Evolutionary conservation across 2,113 vertebrate species (phyloP).

Genomic region (Hiodon alosoides): DNA sequence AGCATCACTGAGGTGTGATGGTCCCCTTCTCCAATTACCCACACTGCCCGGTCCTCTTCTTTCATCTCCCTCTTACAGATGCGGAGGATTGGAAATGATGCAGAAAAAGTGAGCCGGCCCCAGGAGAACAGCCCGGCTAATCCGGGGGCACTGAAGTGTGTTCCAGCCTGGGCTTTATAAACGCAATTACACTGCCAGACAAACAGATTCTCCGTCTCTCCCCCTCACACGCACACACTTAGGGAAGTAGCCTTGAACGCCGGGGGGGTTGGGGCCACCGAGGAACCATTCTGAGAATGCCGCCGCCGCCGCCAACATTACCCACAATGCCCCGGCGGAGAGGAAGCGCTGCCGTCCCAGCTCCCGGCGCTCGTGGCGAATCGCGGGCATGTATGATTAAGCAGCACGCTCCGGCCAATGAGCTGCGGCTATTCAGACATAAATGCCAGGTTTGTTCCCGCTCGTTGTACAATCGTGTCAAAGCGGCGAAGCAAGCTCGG

Average conservation of each 20-base stretch:
- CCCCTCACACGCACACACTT: slow-evolving; percentile 26
- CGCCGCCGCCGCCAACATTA: not conserved
- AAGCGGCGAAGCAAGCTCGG: not conserved
- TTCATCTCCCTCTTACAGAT: slow-evolving; percentile 52
- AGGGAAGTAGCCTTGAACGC: not conserved
- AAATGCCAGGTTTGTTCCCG: not conserved
- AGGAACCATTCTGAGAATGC: not conserved
- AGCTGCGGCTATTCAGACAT: too few species aligned
- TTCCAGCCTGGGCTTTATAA: slow-evolving; percentile 42
- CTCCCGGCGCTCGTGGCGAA: too few species aligned
- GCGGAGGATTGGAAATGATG: slow-evolving; percentile 44
- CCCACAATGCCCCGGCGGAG: slow-evolving; percentile 9
- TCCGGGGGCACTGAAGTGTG: slow-evolving; percentile 43
- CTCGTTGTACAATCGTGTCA: slow-evolving; percentile 2
- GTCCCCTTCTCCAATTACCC: slow-evolving; percentile 51
- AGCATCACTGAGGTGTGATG: slow-evolving; percentile 47
- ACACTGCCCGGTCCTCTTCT: slow-evolving; percentile 37
- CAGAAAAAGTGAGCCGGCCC: slow-evolving; percentile 52
- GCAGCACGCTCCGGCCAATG: too few species aligned
- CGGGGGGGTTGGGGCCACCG: not conserved
- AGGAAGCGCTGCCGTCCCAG: too few species aligned
- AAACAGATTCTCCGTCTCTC: slow-evolving; percentile 5
- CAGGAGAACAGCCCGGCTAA: slow-evolving; percentile 45
- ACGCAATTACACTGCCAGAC: slow-evolving; percentile 39
- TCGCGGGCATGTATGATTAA: too few species aligned